These are phyloP conservation scores for Schizaphis graminum DNA, from an alignment of 2,888 invertebrate genomes.

Conservation along the genomic window DNA sequence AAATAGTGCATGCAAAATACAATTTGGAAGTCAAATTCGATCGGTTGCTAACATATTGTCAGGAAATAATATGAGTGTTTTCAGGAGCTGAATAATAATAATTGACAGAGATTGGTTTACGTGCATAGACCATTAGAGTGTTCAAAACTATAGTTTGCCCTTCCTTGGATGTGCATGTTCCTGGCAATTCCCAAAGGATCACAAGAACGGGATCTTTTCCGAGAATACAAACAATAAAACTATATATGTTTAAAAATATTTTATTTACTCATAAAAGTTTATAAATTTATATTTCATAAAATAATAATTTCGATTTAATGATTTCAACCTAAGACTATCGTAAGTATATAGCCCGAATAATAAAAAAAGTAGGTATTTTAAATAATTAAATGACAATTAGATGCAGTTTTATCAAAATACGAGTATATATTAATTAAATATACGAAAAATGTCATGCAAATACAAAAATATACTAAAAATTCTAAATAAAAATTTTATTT, in stretches of 20 bases:
- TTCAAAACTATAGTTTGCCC: neutral
- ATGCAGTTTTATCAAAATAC: neutral
- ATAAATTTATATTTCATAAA: neutral
- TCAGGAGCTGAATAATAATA: neutral
- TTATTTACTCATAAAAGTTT: neutral
- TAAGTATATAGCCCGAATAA: neutral
- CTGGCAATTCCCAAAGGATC: neutral
- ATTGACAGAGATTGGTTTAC: neutral
- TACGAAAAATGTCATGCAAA: neutral
- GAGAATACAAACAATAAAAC: neutral
- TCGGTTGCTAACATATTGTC: neutral
- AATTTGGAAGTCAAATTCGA: neutral
- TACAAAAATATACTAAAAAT: neutral
- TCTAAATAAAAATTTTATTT: neutral
- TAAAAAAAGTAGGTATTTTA: neutral
- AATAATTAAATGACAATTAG: neutral
- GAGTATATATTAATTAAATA: neutral
- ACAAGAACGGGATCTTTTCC: neutral
- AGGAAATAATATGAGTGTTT: neutral
- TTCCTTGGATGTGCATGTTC: neutral
- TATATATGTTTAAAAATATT: neutral
- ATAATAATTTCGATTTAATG: neutral
- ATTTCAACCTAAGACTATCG: neutral
- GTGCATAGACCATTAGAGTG: neutral
- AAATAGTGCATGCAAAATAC: neutral